These are phyloP conservation scores for Thaumatotibia leucotreta DNA, from an alignment of 1,140 invertebrate genomes.

Conservation along the genomic window DNA sequence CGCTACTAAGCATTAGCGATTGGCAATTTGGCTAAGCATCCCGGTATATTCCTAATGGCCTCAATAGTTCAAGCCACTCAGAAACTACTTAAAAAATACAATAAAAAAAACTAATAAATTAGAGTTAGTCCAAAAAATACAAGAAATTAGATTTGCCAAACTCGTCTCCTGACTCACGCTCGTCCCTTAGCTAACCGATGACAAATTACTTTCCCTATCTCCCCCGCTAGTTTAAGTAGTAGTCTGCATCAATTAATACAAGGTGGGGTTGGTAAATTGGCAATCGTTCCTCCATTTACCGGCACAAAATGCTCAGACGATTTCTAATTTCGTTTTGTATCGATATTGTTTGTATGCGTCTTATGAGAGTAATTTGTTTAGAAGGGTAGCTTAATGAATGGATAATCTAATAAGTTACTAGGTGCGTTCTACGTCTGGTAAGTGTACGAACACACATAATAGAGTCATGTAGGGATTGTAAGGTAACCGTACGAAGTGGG, in stretches of 20 bases:
- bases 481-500: no score
- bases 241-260: slow-evolving; percentile 68
- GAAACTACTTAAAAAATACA: no score
- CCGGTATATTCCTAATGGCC: no score
- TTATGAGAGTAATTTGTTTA: slow-evolving; percentile 27
- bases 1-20: no score
- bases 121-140: no score
- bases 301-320: slow-evolving; percentile 56
- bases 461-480: no score
- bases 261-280: slow-evolving; percentile 70
- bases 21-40: no score
- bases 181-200: slow-evolving; percentile 72
- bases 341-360: slow-evolving; percentile 36
- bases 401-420: slow-evolving; percentile 24
- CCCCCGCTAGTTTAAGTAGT: slow-evolving; percentile 60
- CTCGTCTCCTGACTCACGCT: no score
- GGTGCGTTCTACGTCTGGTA: neutral
- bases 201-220: slow-evolving; percentile 68
- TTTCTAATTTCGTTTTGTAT: slow-evolving; percentile 55
- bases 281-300: slow-evolving; percentile 70
- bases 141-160: no score
- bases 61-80: no score
- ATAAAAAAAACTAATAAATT: no score
- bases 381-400: slow-evolving; percentile 21
- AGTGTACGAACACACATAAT: no score